phyloP scores from a whole-genome alignment of 2,113 vertebrate species.

The Echinops telfairi region DNA sequence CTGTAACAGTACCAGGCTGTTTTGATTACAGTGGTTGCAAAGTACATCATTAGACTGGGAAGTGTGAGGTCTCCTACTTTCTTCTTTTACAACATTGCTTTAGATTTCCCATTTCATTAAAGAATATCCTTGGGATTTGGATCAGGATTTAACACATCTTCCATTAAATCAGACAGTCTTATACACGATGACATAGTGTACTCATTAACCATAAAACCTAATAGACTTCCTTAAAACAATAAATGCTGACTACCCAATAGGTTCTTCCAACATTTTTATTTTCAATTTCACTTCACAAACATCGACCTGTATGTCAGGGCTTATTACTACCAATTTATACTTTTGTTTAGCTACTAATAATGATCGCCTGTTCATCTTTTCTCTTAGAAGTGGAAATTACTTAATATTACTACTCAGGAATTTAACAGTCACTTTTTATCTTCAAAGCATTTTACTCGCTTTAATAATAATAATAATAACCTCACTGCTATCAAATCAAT shows the following conservation, averaged over 20 bases:
- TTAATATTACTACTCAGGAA: background rate
- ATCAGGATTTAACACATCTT: background rate
- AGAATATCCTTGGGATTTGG: too few relatives aligned
- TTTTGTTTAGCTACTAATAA: conserved; percentile 4
- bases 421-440: conserved; percentile 49
- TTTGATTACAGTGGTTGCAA: too few relatives aligned
- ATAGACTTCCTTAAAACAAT: background rate
- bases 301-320: background rate
- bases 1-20: too few relatives aligned
- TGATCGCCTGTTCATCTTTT: conserved; percentile 23
- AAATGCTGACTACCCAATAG: background rate
- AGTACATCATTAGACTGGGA: too few relatives aligned
- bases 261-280: conserved; percentile 27
- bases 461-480: too few relatives aligned
- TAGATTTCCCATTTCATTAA: too few relatives aligned
- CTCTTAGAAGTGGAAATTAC: conserved; percentile 37
- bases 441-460: background rate
- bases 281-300: conserved; percentile 26
- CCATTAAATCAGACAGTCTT: conserved; percentile 31
- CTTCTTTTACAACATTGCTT: too few relatives aligned
- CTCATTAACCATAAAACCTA: conserved; percentile 5
- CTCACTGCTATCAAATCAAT: too few relatives aligned
- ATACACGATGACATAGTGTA: background rate
- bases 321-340: background rate
- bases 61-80: too few relatives aligned